Evolutionary conservation across 2,797 vertebrate genomes (phyloP).

Genomic region (Pseudochirops cupreus): DNA sequence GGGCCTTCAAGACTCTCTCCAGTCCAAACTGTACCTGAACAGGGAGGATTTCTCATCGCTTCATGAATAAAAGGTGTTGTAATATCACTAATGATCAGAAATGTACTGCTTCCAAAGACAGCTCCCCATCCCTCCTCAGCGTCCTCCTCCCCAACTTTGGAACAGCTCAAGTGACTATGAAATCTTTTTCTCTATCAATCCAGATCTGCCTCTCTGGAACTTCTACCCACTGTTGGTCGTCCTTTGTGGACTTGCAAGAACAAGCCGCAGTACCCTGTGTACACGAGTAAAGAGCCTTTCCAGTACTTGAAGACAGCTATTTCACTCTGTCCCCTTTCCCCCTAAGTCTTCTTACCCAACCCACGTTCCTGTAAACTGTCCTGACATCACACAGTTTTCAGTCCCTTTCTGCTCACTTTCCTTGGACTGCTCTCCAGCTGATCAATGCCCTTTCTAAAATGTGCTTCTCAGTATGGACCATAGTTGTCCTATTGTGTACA

Average conservation of each 20-base stretch:
- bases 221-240: neutral
- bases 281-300: neutral
- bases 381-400: neutral
- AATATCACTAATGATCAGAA: neutral
- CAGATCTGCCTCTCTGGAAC: neutral
- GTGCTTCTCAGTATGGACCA: neutral
- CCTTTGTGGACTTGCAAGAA: neutral
- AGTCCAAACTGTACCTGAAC: neutral
- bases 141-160: neutral
- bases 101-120: neutral
- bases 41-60: neutral
- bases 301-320: neutral
- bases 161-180: neutral
- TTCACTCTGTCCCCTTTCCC: neutral
- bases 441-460: neutral
- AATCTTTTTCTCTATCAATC: neutral
- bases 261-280: neutral
- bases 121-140: neutral
- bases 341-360: neutral
- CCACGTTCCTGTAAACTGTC: neutral
- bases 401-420: neutral
- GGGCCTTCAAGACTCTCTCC: neutral
- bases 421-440: neutral
- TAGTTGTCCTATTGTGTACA: neutral
- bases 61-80: neutral